A percentile compares a stretch with the other conserved stretches of the same genome.
Conservation (phyloP, 1,140 invertebrate genomes). For the Ylistrum balloti region DNA sequence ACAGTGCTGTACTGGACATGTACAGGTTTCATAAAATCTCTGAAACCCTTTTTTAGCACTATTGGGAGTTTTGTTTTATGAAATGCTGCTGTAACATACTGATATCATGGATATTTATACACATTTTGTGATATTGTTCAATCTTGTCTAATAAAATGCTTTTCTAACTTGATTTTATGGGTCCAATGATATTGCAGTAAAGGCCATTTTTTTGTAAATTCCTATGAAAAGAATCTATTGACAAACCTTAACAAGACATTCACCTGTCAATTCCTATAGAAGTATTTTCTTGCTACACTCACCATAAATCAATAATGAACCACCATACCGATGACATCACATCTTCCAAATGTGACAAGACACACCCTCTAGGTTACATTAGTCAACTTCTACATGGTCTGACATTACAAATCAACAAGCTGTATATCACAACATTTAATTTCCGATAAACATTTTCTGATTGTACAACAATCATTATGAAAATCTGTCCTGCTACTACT, state of each 20-base stretch:
- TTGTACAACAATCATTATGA: too few relatives aligned
- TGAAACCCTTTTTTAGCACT: too few relatives aligned
- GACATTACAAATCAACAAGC: too few relatives aligned
- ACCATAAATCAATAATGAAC: conserved; percentile 21
- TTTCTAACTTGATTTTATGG: not conserved
- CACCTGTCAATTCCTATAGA: not conserved
- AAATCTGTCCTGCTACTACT: too few relatives aligned
- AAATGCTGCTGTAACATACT: too few relatives aligned
- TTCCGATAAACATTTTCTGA: too few relatives aligned
- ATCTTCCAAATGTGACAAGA: conserved; percentile 2
- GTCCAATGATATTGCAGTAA: not conserved
- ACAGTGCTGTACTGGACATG: too few relatives aligned
- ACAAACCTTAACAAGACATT: conserved; percentile 13
- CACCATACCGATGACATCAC: not conserved
- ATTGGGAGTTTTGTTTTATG: too few relatives aligned
- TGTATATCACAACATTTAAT: too few relatives aligned
- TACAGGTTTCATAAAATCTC: too few relatives aligned
- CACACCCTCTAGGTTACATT: not conserved
- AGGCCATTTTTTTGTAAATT: not conserved
- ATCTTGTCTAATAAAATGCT: not conserved
- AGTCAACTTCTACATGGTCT: not conserved
- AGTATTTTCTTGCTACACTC: not conserved
- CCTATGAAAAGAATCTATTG: not conserved
- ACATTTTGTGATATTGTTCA: too few relatives aligned
- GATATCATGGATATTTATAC: too few relatives aligned